A percentile compares a stretch with the other conserved stretches of the same genome.
phyloP scores from a whole-genome alignment of 2,888 invertebrate genomes.

The Pogonocherus hispidulus region DNA sequence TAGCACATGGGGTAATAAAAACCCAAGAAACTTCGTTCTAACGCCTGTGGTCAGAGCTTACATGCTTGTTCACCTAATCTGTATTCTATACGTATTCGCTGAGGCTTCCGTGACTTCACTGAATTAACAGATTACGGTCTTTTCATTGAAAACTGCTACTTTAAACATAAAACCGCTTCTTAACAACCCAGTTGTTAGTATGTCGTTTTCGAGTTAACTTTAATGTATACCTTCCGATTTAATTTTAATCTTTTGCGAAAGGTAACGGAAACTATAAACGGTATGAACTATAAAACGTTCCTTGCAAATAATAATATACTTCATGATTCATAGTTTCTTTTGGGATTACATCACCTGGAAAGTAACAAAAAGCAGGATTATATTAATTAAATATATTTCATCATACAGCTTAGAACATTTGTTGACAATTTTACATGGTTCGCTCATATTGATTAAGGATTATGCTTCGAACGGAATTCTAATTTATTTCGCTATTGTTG shows the following conservation, averaged over 20 bases:
- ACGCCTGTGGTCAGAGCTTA: constrained; percentile 10
- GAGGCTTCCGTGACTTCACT: constrained; percentile 25
- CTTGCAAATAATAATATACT: too few species aligned
- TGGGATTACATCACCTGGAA: too few species aligned
- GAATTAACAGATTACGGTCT: constrained; percentile 27
- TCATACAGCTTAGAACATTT: too few species aligned
- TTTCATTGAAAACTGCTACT: constrained; percentile 31
- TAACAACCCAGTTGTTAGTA: constrained; percentile 7
- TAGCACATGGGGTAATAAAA: not conserved
- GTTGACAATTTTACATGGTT: too few species aligned
- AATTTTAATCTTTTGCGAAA: not conserved
- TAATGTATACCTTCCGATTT: not conserved
- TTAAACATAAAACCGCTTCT: constrained; percentile 15
- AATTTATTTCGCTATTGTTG: too few species aligned
- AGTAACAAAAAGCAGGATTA: too few species aligned
- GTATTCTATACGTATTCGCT: constrained; percentile 20
- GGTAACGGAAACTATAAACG: not conserved
- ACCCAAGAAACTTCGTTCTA: not conserved
- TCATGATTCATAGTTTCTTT: too few species aligned
- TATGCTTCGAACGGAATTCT: too few species aligned
- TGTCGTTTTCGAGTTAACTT: constrained; percentile 3
- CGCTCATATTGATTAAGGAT: too few species aligned
- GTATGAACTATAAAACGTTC: too few species aligned
- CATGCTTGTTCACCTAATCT: constrained; percentile 11
- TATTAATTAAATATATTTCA: too few species aligned